These are phyloP conservation scores for Corythucha ciliata DNA, from an alignment of 2,888 invertebrate species.

Conservation along the genomic window DNA sequence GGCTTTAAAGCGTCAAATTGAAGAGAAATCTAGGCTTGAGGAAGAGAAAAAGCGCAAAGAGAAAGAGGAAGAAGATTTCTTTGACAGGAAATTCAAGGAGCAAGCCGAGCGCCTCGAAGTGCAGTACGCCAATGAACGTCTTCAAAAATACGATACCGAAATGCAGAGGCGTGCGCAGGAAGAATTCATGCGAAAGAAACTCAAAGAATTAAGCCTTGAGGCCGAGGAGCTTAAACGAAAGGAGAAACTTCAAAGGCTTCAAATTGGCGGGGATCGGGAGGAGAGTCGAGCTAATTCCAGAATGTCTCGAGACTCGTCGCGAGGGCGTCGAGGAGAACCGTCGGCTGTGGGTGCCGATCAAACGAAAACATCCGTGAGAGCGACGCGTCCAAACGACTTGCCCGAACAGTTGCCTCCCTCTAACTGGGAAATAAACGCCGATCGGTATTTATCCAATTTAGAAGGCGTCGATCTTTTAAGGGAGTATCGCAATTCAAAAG, in stretches of 20 bases:
- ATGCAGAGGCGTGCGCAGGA: slow-evolving; percentile 28
- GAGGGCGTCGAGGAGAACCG: too few relatives aligned
- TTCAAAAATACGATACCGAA: slow-evolving; percentile 20
- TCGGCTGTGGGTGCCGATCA: too few relatives aligned
- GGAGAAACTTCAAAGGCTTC: slow-evolving; percentile 16
- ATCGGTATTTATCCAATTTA: not conserved
- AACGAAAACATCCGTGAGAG: not conserved
- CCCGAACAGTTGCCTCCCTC: slow-evolving; percentile 13
- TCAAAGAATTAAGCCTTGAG: slow-evolving; percentile 25
- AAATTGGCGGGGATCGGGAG: not conserved
- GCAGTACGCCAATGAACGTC: slow-evolving; percentile 22
- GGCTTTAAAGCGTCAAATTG: slow-evolving; percentile 27
- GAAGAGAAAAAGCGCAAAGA: slow-evolving; percentile 24
- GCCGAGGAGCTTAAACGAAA: slow-evolving; percentile 26
- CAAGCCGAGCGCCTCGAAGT: slow-evolving; percentile 17
- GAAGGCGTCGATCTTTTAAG: slow-evolving; percentile 21
- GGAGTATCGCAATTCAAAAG: slow-evolving; percentile 18
- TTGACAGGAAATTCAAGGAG: slow-evolving; percentile 24
- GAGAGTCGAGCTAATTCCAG: too few relatives aligned
- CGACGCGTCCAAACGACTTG: not conserved
- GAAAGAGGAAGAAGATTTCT: slow-evolving; percentile 26
- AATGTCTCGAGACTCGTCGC: too few relatives aligned
- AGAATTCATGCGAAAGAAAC: slow-evolving; percentile 23
- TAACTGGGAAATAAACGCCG: slow-evolving; percentile 13
- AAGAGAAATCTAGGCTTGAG: slow-evolving; percentile 28